phyloP scores from a whole-genome alignment of 1,140 invertebrate genomes.

The Hypothenemus hampei region DNA sequence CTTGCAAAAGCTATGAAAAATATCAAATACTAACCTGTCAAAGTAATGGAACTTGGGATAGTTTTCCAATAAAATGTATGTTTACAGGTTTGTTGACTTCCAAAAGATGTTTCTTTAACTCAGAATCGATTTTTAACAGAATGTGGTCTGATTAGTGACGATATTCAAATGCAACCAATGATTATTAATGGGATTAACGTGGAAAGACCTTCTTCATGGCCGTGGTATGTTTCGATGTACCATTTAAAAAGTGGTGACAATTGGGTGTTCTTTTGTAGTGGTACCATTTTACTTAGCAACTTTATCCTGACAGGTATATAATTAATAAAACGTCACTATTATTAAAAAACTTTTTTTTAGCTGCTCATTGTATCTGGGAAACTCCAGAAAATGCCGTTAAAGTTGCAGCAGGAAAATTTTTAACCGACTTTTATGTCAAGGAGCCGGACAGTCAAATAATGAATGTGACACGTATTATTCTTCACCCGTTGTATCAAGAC shows the following conservation, averaged over 20 bases:
- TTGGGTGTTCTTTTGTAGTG: conserved; percentile 48
- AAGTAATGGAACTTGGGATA: no score
- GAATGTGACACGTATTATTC: conserved; percentile 38
- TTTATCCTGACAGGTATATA: conserved; percentile 43
- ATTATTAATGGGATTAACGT: conserved; percentile 46
- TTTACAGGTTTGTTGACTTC: no score
- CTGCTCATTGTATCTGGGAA: conserved; percentile 49
- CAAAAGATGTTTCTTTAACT: no score
- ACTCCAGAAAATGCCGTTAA: conserved; percentile 37
- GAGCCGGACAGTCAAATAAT: conserved; percentile 40
- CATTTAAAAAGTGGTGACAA: conserved; percentile 34
- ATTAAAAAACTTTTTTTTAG: conserved; percentile 26
- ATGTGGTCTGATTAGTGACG: conserved; percentile 24
- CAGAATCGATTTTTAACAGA: conserved; percentile 33
- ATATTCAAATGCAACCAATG: conserved; percentile 34
- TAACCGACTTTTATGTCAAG: conserved; percentile 39
- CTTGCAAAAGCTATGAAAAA: no score
- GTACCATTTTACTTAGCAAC: conserved; percentile 44
- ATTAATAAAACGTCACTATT: not conserved
- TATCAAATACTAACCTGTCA: no score
- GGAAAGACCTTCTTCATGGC: conserved; percentile 30
- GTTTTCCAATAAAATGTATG: no score
- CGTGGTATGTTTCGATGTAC: conserved; percentile 48
- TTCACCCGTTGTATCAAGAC: conserved; percentile 46
- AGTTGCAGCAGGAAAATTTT: conserved; percentile 42